Base-by-base conservation (phyloP, 2,888 invertebrate species). In the Schrankia costaestrigalis region DNA sequence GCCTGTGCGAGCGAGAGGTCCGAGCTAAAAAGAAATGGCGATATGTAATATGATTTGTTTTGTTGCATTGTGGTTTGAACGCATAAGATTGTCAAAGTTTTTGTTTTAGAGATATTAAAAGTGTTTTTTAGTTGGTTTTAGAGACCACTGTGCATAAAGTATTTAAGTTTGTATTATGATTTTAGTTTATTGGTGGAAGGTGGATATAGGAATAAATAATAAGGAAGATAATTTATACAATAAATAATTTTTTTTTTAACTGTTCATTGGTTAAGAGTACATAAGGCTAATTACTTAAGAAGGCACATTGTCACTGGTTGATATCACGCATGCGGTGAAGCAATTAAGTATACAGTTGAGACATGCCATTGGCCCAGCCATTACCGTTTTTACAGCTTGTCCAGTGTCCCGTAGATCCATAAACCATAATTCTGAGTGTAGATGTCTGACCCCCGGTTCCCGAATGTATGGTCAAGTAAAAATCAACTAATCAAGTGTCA, bases 31-130 rank as follows among this genome's bases (percentile, higher is more conserved):
- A 37, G 68, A 45, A 71, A 67, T 9, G 35, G 63, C 18, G 18
- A 36, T 55, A 47, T 57, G 62, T 61, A 62, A 65, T 63, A 56
- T 57, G 60, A 71, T 74, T 72, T 71, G 67, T 77, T 76, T 75
- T 69, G 71, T 71, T 71, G 63, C 64, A 63, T 58, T 76, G 74
- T 61, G 73, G 73, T 73, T 64, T 54, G 32, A 38, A 18, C 40
- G 56, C 39, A 46, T 32, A 38, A 35, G 65, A 42, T 62, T 63
- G 59, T 64, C 61, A 62, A 59, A 67, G 60, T 61, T 68, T 61
- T 63, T n/a, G n/a, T n/a, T n/a, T n/a, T n/a, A n/a, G n/a, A n/a
- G n/a, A n/a, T n/a, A n/a, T n/a, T n/a, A n/a, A n/a, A n/a, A n/a
- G n/a, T n/a, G n/a, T n/a, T 51, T 44, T 32, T 23, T 15, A 28